phyloP scores from a whole-genome alignment of 2,888 invertebrate genomes.

The Imbricaverruca yamaguchii region DNA sequence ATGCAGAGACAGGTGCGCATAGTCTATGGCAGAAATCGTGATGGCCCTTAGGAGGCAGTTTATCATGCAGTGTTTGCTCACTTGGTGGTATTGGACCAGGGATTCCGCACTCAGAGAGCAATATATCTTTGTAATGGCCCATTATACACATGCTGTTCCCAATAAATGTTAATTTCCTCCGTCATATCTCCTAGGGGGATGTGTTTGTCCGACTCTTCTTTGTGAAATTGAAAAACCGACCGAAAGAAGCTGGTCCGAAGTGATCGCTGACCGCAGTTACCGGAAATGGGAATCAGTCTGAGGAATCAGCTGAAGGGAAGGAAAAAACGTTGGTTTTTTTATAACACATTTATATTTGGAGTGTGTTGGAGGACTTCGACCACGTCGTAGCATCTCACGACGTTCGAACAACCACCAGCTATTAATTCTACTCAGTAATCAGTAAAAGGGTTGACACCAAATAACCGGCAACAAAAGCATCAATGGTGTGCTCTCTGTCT shows the following conservation, averaged over 20 bases:
- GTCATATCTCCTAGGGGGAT: not conserved
- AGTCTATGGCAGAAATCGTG: not conserved
- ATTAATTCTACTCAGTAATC: too few relatives aligned
- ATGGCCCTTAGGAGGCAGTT: not conserved
- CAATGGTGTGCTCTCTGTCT: too few relatives aligned
- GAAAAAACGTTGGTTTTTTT: too few relatives aligned
- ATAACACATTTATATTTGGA: too few relatives aligned
- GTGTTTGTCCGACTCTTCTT: not conserved
- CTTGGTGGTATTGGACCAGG: not conserved
- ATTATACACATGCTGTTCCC: not conserved
- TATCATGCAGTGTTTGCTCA: not conserved
- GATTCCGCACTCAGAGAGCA: not conserved
- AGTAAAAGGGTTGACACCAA: too few relatives aligned
- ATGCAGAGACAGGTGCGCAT: too few relatives aligned
- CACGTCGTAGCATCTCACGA: too few relatives aligned
- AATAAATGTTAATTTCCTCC: not conserved
- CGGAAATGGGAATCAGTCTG: not conserved
- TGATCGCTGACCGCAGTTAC: not conserved
- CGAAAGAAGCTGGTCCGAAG: too few relatives aligned
- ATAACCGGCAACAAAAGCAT: too few relatives aligned
- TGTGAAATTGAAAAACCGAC: not conserved
- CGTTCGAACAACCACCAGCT: too few relatives aligned
- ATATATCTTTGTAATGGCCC: not conserved
- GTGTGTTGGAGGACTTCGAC: too few relatives aligned
- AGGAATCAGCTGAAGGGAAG: not conserved